These are phyloP conservation scores for Reticulitermes speratus DNA, from an alignment of 1,140 invertebrate species.

Conservation along the genomic window DNA sequence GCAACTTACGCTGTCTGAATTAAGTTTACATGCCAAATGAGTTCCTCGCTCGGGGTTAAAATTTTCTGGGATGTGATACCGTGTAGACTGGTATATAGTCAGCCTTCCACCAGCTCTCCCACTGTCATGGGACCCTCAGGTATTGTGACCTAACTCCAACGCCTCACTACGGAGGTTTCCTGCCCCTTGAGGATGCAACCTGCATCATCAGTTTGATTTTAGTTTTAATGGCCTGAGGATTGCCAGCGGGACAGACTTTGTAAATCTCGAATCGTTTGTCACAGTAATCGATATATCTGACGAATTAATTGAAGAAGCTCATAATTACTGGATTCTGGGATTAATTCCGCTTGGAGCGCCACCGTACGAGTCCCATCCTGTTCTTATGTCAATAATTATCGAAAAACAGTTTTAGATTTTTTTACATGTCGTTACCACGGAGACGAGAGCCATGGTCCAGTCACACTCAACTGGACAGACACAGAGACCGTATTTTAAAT, in stretches of 20 bases:
- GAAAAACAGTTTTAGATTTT: neutral
- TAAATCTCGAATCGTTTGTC: neutral
- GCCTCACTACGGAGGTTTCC: too few relatives aligned
- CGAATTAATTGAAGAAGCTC: neutral
- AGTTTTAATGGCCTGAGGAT: neutral
- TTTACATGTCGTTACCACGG: neutral
- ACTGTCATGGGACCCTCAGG: too few relatives aligned
- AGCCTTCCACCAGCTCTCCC: too few relatives aligned
- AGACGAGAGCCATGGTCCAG: neutral
- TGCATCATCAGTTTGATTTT: neutral
- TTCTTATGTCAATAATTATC: slow-evolving; percentile 3
- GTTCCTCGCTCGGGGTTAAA: too few relatives aligned
- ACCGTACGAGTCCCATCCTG: neutral
- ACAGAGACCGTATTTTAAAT: too few relatives aligned
- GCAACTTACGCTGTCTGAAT: too few relatives aligned
- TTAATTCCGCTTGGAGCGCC: too few relatives aligned
- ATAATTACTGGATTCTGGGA: neutral
- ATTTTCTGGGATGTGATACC: too few relatives aligned
- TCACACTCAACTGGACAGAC: too few relatives aligned
- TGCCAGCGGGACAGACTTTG: neutral
- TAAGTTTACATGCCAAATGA: too few relatives aligned
- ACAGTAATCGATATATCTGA: neutral
- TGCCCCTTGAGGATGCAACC: neutral
- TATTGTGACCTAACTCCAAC: too few relatives aligned
- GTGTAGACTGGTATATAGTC: too few relatives aligned